A percentile compares a stretch with the other conserved stretches of the same genome.
Conservation (phyloP, 2,113 vertebrate species). For the Triplophysa siluroides region DNA sequence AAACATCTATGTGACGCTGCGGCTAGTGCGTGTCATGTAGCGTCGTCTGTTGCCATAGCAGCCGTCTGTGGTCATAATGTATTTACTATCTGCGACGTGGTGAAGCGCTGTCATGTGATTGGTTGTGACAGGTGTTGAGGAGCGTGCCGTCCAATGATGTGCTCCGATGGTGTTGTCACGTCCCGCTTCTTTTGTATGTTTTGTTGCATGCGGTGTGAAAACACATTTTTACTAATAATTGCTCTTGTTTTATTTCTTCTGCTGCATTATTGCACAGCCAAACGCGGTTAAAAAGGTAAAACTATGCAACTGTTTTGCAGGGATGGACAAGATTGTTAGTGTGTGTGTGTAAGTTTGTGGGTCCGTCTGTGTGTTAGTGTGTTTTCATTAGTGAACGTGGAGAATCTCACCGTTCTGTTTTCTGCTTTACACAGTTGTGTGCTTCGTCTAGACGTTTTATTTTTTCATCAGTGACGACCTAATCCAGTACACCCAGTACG, state of each 20-base stretch:
- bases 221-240: slow-evolving; percentile 44
- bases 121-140: background rate
- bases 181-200: background rate
- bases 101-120: slow-evolving; percentile 9
- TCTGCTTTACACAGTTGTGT: too few species aligned
- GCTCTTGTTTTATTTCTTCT: slow-evolving; percentile 60
- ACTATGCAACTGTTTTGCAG: slow-evolving; percentile 6
- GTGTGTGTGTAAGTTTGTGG: slow-evolving; percentile 3
- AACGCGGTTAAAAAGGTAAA: slow-evolving; percentile 68
- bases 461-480: too few species aligned
- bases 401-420: too few species aligned
- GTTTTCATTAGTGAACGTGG: too few species aligned
- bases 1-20: background rate
- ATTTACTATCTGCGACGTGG: slow-evolving; percentile 22
- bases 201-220: background rate
- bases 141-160: background rate
- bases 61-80: slow-evolving; percentile 10
- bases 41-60: slow-evolving; percentile 27
- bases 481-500: too few species aligned
- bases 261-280: slow-evolving; percentile 60
- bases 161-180: background rate
- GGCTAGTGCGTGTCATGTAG: slow-evolving; percentile 16
- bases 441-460: too few species aligned
- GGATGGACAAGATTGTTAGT: background rate
- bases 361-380: too few species aligned